Conservation (phyloP, 2,888 invertebrate genomes). For the Ernsta delagoae region DNA sequence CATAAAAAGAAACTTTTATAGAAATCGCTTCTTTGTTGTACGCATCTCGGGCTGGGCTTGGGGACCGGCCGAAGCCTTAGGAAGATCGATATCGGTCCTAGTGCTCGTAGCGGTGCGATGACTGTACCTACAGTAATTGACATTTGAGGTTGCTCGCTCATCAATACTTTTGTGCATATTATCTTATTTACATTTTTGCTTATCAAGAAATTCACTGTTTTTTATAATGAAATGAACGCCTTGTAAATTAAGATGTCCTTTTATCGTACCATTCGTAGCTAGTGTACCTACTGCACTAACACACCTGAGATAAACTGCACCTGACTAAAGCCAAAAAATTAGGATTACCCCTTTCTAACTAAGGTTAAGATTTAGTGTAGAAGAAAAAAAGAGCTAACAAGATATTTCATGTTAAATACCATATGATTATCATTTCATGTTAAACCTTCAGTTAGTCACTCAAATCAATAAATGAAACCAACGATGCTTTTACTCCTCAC, state of each 20-base stretch:
- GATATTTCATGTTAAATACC: background rate
- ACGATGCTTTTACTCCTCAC: too few species aligned
- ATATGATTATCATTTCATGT: too few species aligned
- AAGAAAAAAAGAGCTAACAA: background rate
- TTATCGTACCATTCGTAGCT: too few species aligned
- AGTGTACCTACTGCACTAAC: too few species aligned
- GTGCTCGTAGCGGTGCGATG: background rate
- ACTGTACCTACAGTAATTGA: conserved; percentile 2
- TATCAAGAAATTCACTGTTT: too few species aligned
- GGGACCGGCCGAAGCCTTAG: conserved; percentile 36
- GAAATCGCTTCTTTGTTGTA: conserved; percentile 63
- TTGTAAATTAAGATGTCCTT: too few species aligned
- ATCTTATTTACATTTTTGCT: background rate
- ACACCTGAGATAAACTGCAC: too few species aligned
- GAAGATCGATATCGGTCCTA: conserved; percentile 24
- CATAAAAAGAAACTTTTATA: conserved; percentile 69
- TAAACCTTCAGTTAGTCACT: too few species aligned
- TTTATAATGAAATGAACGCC: background rate
- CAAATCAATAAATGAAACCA: too few species aligned
- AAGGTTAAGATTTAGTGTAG: too few species aligned
- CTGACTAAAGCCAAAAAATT: too few species aligned
- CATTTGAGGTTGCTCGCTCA: background rate
- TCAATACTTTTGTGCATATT: background rate
- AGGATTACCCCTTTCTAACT: too few species aligned
- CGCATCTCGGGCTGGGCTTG: conserved; percentile 52